Percentiles rank a stretch among this genome's conserved stretches.
Evolutionary conservation across 2,797 vertebrate genomes (phyloP).

Genomic region (Cercopithecus diana): DNA sequence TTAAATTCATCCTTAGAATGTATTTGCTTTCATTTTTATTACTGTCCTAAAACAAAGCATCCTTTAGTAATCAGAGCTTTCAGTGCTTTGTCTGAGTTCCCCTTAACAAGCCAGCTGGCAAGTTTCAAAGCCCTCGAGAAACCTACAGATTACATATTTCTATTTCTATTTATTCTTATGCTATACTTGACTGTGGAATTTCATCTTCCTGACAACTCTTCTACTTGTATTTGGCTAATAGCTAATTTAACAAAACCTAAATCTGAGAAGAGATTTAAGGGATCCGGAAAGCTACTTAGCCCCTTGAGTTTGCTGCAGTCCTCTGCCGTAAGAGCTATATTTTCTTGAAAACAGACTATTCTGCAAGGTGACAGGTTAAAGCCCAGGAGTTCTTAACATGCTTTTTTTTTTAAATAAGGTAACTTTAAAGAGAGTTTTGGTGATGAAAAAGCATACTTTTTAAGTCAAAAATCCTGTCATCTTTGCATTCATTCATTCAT

Average conservation of each 20-base stretch:
- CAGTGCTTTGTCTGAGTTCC: background rate
- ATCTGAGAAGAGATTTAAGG: background rate
- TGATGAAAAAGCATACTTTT: background rate
- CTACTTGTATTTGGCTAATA: background rate
- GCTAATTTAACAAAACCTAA: slow-evolving; percentile 41
- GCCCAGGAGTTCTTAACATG: background rate
- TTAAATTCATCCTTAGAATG: background rate
- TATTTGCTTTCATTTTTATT: slow-evolving; percentile 1
- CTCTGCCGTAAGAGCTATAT: background rate
- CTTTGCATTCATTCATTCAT: background rate
- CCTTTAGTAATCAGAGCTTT: background rate
- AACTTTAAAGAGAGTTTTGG: background rate
- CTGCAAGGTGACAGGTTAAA: background rate
- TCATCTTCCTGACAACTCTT: background rate
- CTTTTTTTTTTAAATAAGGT: background rate
- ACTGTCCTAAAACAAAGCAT: background rate
- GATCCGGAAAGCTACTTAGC: background rate
- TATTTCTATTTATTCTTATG: background rate
- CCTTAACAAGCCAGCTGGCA: background rate
- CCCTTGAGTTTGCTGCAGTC: background rate
- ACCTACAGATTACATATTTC: background rate
- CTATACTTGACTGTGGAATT: background rate
- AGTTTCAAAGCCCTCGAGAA: background rate
- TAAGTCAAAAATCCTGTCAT: background rate
- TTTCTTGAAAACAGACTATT: background rate